Percentiles rank a stretch among this genome's conserved stretches.
Conservation (phyloP, 2,888 invertebrate genomes). For the Leistus spinibarbis region DNA sequence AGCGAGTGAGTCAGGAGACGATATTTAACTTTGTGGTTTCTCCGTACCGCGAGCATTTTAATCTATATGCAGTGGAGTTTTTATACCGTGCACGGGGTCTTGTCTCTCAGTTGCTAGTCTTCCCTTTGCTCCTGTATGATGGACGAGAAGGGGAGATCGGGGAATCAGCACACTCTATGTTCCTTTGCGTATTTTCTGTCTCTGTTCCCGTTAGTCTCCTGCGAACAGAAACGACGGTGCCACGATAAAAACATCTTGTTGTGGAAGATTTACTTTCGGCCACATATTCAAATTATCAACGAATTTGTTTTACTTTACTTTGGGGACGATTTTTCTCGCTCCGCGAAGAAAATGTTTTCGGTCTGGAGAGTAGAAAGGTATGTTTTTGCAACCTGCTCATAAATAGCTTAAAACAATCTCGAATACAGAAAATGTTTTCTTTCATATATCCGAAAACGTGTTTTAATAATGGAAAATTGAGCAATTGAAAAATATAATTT, state of each 20-base stretch:
- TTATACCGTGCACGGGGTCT: constrained; percentile 44
- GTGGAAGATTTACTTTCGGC: constrained; percentile 59
- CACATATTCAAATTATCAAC: constrained; percentile 62
- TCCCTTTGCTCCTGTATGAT: neutral
- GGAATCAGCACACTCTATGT: neutral
- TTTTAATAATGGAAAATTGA: neutral
- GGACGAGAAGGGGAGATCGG: constrained; percentile 16
- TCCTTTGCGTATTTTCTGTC: neutral
- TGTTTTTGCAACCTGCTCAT: neutral
- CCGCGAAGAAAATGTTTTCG: neutral
- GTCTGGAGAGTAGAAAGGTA: neutral
- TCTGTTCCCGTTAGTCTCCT: constrained; percentile 4
- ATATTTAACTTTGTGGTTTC: constrained; percentile 57
- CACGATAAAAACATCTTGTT: constrained; percentile 61
- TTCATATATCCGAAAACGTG: neutral
- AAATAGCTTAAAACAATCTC: neutral
- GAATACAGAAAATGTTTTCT: neutral
- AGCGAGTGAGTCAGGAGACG: constrained; percentile 51
- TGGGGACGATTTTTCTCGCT: neutral
- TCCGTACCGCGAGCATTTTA: constrained; percentile 56
- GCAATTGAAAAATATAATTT: no score
- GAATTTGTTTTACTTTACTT: constrained; percentile 59
- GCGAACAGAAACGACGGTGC: constrained; percentile 47
- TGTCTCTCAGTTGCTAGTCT: constrained; percentile 13
- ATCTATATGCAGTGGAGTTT: constrained; percentile 59